phyloP scores from a whole-genome alignment of 2,888 invertebrate species.

The Itoplectis maculator region DNA sequence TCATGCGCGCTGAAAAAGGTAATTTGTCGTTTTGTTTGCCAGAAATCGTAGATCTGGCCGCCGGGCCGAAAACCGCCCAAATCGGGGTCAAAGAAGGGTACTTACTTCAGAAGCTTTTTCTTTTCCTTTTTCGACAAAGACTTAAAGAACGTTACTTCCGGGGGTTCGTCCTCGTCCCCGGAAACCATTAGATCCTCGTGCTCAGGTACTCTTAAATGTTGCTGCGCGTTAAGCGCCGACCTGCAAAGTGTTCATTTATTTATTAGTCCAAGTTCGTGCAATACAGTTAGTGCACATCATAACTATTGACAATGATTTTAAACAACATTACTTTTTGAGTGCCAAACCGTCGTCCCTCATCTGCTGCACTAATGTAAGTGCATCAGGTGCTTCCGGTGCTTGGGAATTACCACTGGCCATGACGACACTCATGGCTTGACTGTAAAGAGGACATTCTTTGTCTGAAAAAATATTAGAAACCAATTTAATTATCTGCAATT shows the following conservation, averaged over 20 bases:
- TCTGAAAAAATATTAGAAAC: constrained; percentile 85
- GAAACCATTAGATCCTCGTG: constrained; percentile 84
- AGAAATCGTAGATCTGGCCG: too few species aligned
- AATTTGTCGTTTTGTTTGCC: too few species aligned
- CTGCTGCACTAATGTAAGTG: constrained; percentile 92
- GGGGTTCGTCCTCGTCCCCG: constrained; percentile 85
- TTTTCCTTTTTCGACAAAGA: constrained; percentile 95
- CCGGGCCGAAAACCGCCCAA: too few species aligned
- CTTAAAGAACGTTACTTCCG: constrained; percentile 93
- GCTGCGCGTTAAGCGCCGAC: constrained; percentile 84
- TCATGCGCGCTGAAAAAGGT: too few species aligned
- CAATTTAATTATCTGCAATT: constrained; percentile 10
- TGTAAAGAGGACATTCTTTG: constrained; percentile 98
- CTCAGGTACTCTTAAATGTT: constrained; percentile 87
- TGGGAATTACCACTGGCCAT: constrained; percentile 86
- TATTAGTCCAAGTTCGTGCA: constrained; percentile 59
- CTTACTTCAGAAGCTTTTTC: constrained; percentile 94
- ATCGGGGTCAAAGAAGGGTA: too few species aligned
- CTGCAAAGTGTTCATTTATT: constrained; percentile 66
- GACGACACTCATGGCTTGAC: constrained; percentile 93
- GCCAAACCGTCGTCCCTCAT: constrained; percentile 97
- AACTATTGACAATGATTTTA: background rate
- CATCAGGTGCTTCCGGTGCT: constrained; percentile 89
- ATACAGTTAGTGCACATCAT: background rate
- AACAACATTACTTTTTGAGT: constrained; percentile 89